Percentiles rank a stretch among this genome's conserved stretches.
These are phyloP conservation scores for Heliconius hermathena DNA, from an alignment of 1,140 invertebrate species.

Conservation along the genomic window DNA sequence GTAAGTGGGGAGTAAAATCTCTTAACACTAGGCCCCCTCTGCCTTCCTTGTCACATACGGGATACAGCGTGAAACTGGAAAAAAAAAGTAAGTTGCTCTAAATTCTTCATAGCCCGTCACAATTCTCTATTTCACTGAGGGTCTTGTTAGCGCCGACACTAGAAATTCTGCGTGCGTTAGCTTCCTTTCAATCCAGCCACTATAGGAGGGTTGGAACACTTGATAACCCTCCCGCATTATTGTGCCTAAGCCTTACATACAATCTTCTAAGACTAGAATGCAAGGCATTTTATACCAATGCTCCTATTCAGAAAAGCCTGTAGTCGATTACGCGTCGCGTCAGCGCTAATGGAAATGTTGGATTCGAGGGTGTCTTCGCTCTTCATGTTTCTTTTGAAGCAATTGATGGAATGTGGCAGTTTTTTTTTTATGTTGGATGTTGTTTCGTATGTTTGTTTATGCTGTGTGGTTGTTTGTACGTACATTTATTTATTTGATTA, in stretches of 20 bases:
- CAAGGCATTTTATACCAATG: slow-evolving; percentile 35
- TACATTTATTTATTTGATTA: too few relatives aligned
- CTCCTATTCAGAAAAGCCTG: slow-evolving; percentile 16
- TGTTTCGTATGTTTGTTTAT: neutral
- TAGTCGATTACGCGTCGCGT: slow-evolving; percentile 16
- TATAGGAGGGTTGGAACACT: slow-evolving; percentile 44
- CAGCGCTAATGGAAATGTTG: slow-evolving; percentile 19
- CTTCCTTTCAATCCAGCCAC: slow-evolving; percentile 44
- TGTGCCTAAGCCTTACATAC: slow-evolving; percentile 36
- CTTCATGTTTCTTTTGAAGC: slow-evolving; percentile 31
- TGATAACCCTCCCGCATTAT: slow-evolving; percentile 37
- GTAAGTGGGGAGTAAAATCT: too few relatives aligned
- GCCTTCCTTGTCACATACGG: too few relatives aligned
- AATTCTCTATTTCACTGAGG: slow-evolving; percentile 33
- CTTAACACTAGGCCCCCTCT: too few relatives aligned
- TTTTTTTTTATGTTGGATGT: neutral
- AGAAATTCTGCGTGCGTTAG: slow-evolving; percentile 42
- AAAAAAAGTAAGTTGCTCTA: neutral
- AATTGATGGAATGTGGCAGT: neutral
- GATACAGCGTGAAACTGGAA: too few relatives aligned
- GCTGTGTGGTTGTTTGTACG: too few relatives aligned
- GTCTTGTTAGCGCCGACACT: slow-evolving; percentile 47
- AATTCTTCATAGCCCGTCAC: slow-evolving; percentile 20
- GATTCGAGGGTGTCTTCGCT: slow-evolving; percentile 26
- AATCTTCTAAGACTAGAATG: slow-evolving; percentile 24